These are phyloP conservation scores for Lepisosteus osseus DNA, from an alignment of 2,113 vertebrate genomes.

Conservation along the genomic window DNA sequence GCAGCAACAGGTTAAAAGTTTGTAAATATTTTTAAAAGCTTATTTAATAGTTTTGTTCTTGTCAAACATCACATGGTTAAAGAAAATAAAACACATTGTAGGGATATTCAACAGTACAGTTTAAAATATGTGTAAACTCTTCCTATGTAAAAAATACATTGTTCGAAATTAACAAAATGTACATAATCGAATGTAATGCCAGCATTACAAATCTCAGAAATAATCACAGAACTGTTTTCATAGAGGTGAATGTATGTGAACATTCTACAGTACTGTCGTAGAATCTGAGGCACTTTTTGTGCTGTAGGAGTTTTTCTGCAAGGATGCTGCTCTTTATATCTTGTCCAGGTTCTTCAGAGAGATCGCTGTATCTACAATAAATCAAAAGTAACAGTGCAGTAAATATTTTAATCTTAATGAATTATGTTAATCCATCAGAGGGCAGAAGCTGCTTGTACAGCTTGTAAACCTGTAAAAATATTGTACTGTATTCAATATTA, in stretches of 20 bases:
- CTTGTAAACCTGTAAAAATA: not conserved
- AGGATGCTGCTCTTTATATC: conserved; percentile 58
- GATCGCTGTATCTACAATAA: conserved; percentile 68
- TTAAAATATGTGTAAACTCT: too few species aligned
- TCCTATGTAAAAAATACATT: too few species aligned
- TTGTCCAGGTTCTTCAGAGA: conserved; percentile 61
- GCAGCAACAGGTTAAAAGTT: too few species aligned
- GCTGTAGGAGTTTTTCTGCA: conserved; percentile 74
- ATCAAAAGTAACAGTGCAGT: conserved; percentile 11
- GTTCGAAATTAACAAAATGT: not conserved
- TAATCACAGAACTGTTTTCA: conserved; percentile 64
- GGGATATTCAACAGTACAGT: too few species aligned
- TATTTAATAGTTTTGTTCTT: too few species aligned
- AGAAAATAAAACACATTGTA: too few species aligned
- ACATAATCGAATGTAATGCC: conserved; percentile 41
- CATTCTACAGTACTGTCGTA: conserved; percentile 72
- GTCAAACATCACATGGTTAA: too few species aligned
- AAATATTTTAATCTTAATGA: not conserved
- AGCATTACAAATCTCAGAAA: conserved; percentile 34
- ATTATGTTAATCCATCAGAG: not conserved
- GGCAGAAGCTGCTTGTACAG: not conserved
- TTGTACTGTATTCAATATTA: not conserved
- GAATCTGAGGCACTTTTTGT: conserved; percentile 67
- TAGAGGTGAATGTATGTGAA: conserved; percentile 58
- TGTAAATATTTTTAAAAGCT: too few species aligned